A percentile compares a stretch with the other conserved stretches of the same genome.
Evolutionary conservation across 2,113 vertebrate genomes (phyloP).

Genomic region (Ellobius talpinus): DNA sequence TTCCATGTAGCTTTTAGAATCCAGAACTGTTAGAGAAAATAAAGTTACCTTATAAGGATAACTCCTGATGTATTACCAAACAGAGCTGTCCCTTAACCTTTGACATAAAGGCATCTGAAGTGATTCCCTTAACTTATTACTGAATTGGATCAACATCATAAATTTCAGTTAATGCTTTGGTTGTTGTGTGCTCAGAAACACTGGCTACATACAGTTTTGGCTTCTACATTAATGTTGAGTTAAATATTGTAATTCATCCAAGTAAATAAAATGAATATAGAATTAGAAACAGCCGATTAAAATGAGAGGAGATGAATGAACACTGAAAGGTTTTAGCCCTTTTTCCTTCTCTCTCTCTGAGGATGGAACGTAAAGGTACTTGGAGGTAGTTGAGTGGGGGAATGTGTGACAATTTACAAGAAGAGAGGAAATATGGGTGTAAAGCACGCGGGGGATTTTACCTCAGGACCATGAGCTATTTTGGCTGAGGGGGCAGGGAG

Average conservation of each 20-base stretch:
- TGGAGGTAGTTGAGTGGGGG: neutral
- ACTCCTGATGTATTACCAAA: neutral
- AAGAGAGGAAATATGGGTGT: neutral
- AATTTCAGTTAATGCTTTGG: neutral
- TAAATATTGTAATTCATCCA: slow-evolving; percentile 21
- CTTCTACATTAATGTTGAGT: neutral
- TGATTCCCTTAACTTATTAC: neutral
- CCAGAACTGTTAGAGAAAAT: neutral
- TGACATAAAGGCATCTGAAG: neutral
- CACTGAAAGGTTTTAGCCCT: neutral
- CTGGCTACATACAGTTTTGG: neutral
- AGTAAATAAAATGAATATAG: neutral
- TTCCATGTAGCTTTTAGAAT: neutral
- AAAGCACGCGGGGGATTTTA: neutral
- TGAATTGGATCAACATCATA: neutral
- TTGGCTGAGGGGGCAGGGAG: neutral
- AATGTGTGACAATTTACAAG: neutral
- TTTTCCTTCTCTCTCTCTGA: neutral
- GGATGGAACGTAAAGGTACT: neutral
- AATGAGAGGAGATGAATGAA: neutral
- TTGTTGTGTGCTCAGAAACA: slow-evolving; percentile 18
- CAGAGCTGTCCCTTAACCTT: neutral
- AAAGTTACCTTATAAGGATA: neutral
- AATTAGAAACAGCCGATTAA: slow-evolving; percentile 10
- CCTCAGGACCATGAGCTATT: neutral